A percentile compares a stretch with the other conserved stretches of the same genome.
phyloP scores from a whole-genome alignment of 1,140 invertebrate species.

The Zaprionus camerounensis region DNA sequence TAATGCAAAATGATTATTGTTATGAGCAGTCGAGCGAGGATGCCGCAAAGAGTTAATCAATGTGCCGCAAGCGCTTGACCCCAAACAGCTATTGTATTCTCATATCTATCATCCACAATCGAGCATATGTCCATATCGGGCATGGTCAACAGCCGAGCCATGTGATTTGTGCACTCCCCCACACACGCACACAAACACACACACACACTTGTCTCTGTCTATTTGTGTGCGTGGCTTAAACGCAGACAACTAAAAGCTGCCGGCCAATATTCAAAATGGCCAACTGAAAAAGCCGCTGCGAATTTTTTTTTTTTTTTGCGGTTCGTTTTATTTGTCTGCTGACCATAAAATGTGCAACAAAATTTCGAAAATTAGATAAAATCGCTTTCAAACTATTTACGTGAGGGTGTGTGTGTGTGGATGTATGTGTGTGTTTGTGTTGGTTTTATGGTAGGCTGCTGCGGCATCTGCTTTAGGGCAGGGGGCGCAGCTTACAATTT shows the following conservation, averaged over 20 bases:
- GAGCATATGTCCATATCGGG: constrained; percentile 2
- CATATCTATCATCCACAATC: constrained; percentile 34
- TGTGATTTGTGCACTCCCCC: not conserved
- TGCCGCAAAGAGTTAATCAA: constrained; percentile 71
- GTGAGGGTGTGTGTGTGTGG: not conserved
- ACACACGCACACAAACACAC: not conserved
- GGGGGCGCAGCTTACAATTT: constrained; percentile 56
- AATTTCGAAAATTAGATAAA: constrained; percentile 54
- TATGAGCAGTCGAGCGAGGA: constrained; percentile 27
- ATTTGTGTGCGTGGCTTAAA: constrained; percentile 19
- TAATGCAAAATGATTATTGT: constrained; percentile 60
- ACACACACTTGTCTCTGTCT: constrained; percentile 2
- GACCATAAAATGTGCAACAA: constrained; percentile 46
- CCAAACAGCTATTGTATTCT: constrained; percentile 41
- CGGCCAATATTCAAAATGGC: constrained; percentile 33
- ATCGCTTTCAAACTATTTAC: constrained; percentile 36
- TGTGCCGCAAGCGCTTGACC: constrained; percentile 54
- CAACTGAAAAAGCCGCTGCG: constrained; percentile 32
- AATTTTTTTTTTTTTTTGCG: constrained; percentile 38
- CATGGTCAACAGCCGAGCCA: not conserved
- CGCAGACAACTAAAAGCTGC: constrained; percentile 40
- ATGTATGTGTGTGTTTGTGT: not conserved
- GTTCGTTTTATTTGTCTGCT: constrained; percentile 32
- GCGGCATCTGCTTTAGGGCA: not conserved
- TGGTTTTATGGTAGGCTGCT: not conserved